Evolutionary conservation across 2,888 invertebrate species (phyloP).

Genomic region (Netelia melanura): DNA sequence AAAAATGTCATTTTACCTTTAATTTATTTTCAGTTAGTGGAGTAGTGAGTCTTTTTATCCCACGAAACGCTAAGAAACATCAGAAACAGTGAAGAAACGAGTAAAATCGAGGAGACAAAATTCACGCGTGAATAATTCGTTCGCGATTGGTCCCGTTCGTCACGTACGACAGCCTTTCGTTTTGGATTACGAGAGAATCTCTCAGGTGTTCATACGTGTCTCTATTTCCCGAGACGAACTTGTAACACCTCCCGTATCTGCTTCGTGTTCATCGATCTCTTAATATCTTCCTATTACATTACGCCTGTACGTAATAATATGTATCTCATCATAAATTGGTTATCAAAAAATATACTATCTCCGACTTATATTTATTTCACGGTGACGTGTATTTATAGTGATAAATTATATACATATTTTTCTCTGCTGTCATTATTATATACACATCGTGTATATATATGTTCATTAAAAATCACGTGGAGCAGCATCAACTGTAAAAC

Average conservation of each 20-base stretch:
- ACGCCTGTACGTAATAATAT: background rate
- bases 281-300: slow-evolving; percentile 21
- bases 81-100: slow-evolving; percentile 32
- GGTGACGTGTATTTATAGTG: no score
- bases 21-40: slow-evolving; percentile 87
- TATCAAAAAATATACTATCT: background rate
- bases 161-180: slow-evolving; percentile 1
- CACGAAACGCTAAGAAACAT: slow-evolving; percentile 77
- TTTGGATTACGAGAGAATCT: background rate
- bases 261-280: slow-evolving; percentile 2
- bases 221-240: background rate
- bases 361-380: background rate
- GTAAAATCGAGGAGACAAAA: background rate
- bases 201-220: background rate
- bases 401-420: no score
- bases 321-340: background rate
- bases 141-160: background rate
- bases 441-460: no score
- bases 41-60: slow-evolving; percentile 89
- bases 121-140: background rate
- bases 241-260: background rate
- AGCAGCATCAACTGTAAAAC: no score
- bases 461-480: no score
- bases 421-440: no score
- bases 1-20: slow-evolving; percentile 75